Base-by-base conservation (phyloP, 2,113 vertebrate species). In the Orientallactaga bullata region DNA sequence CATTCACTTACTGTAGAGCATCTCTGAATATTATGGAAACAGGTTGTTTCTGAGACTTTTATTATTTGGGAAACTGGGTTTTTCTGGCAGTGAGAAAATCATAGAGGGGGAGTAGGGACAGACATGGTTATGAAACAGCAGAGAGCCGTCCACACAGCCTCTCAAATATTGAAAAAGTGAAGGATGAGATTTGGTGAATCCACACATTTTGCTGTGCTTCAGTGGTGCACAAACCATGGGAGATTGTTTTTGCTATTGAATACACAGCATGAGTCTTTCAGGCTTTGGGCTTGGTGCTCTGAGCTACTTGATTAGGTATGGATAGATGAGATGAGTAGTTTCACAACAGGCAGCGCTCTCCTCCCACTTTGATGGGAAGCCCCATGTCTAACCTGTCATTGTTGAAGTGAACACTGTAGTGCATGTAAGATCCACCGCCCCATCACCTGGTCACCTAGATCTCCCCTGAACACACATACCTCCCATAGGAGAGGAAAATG, bases 111-210 rank as follows among this genome's bases (percentile, higher is more conserved):
- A 32, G 17, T 3, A 58, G 18, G 42, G 7, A 37, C 3, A 72
- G n/a, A 87, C n/a, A 30, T 4, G 66, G 18, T 51, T 16, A 60
- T 12, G 63, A 24, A 16, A 69, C 16, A 13, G 24, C 15, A 42
- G 7, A 63, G 6, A 60, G 13, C 9, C 16, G 63, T 17, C 61
- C 17, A 47, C 13, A 16, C 58, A 16, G 0, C 23, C 26, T 55
- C 18, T 85, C 32, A 85, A 80, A 73, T 28, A 63, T 6, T 85
- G 69, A n/a, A 83, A 47, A 82, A 35, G n/a, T 39, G 55, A 82
- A 87, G 37, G n/a, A 51, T n/a, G 7, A 66, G 39, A 77, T 42
- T 42, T 83, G 55, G 23, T n/a, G 17, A 2, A 32, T 71, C 69
- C 39, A 72, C 71, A 76, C 39, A 61, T 47, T 81, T 61, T 68